Evolutionary conservation across 2,113 vertebrate genomes (phyloP).

Genomic region (Oreocharis arfaki): DNA sequence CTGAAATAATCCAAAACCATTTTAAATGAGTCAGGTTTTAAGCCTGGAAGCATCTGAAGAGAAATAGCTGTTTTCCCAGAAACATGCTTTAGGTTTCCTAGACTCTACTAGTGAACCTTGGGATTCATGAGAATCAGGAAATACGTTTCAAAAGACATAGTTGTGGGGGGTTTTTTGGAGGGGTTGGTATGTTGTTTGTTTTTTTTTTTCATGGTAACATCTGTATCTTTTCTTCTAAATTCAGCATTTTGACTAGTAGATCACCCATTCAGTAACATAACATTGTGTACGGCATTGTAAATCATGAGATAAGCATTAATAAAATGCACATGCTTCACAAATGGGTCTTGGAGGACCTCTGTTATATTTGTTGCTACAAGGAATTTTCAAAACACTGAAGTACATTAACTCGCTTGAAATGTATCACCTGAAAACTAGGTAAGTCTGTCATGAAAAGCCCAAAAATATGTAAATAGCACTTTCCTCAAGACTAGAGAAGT

Average conservation of each 20-base stretch:
- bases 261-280: background rate
- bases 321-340: background rate
- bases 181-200: no score
- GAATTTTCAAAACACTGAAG: background rate
- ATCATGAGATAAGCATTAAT: background rate
- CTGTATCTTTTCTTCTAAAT: background rate
- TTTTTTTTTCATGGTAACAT: background rate
- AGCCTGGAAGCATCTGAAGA: conserved; percentile 23
- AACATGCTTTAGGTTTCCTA: background rate
- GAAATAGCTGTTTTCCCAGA: conserved; percentile 11
- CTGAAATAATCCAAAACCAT: background rate
- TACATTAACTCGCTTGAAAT: background rate
- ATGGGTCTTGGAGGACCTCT: background rate
- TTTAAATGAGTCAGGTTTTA: conserved; percentile 4
- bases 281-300: background rate
- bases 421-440: background rate
- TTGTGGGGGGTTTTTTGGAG: no score
- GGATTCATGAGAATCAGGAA: background rate
- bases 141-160: background rate
- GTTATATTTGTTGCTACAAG: background rate
- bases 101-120: background rate
- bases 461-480: background rate
- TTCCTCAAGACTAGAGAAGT: background rate
- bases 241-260: background rate
- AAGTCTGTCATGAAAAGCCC: background rate